Conservation (phyloP, 2,113 vertebrate genomes). For the Zosterops pallidus region DNA sequence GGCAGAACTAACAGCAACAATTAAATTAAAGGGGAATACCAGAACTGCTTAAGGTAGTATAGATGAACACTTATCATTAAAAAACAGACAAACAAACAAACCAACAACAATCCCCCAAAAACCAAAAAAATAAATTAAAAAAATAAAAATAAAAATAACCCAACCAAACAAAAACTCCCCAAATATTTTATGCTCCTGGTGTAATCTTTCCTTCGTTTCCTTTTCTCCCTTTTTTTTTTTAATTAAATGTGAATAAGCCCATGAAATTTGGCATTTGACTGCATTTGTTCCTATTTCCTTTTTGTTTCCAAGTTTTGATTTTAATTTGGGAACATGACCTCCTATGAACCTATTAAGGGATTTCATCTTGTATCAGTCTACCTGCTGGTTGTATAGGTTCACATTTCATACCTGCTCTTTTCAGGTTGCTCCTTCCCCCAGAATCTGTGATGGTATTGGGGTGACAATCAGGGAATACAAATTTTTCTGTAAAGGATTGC, state of each 20-base stretch:
- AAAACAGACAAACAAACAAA: background rate
- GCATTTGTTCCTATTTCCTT: background rate
- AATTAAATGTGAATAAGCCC: background rate
- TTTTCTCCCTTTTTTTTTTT: background rate
- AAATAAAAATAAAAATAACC: background rate
- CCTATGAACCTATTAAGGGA: background rate
- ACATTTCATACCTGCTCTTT: background rate
- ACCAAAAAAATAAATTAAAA: background rate
- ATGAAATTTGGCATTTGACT: background rate
- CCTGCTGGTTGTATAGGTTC: background rate
- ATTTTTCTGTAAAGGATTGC: background rate
- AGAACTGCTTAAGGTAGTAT: background rate
- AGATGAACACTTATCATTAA: background rate
- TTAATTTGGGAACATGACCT: background rate
- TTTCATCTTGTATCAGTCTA: background rate
- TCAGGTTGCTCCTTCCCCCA: background rate
- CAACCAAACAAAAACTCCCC: background rate
- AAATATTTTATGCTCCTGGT: background rate
- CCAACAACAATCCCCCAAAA: background rate
- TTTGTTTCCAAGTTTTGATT: background rate
- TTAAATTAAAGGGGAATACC: background rate
- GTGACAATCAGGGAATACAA: background rate
- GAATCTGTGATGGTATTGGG: background rate
- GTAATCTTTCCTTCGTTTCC: background rate
- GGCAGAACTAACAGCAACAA: background rate